Conservation (phyloP, 2,113 vertebrate genomes). For the Platichthys stellatus region DNA sequence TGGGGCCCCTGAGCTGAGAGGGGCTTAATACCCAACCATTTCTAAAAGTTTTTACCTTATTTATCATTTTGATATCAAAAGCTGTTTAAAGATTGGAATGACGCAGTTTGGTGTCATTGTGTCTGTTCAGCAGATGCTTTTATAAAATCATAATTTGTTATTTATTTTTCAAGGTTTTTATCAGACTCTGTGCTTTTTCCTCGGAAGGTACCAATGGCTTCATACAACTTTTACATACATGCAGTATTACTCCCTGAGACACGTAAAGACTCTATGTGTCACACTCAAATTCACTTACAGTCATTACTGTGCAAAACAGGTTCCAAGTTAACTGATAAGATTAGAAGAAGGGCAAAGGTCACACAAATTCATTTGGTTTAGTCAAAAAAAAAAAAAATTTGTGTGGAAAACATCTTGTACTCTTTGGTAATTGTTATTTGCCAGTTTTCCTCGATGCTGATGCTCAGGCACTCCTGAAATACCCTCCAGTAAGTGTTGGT, state of each 20-base stretch:
- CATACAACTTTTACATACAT: background rate
- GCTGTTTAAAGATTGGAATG: too few species aligned
- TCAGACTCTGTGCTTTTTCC: background rate
- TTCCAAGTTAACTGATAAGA: background rate
- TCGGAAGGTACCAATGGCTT: background rate
- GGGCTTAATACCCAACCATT: too few species aligned
- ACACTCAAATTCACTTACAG: background rate
- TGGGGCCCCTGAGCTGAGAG: background rate
- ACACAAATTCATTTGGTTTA: background rate
- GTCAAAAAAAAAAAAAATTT: background rate
- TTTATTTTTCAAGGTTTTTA: too few species aligned
- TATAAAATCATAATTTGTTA: background rate
- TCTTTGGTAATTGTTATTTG: slow-evolving; percentile 21
- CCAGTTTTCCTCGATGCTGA: slow-evolving; percentile 35
- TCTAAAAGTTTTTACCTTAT: too few species aligned
- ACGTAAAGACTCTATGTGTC: too few species aligned
- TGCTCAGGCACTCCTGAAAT: slow-evolving; percentile 59
- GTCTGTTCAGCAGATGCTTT: too few species aligned
- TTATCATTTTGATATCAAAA: too few species aligned
- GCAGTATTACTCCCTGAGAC: background rate
- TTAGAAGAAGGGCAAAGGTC: background rate
- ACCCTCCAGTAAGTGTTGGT: slow-evolving; percentile 61
- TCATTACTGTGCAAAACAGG: background rate
- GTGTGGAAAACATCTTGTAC: slow-evolving; percentile 26
- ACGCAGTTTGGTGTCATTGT: too few species aligned